Evolutionary conservation across 2,888 invertebrate species (phyloP), one percentile per base, ranked within the genome.

Genomic region (Heliconius cydno): DNA sequence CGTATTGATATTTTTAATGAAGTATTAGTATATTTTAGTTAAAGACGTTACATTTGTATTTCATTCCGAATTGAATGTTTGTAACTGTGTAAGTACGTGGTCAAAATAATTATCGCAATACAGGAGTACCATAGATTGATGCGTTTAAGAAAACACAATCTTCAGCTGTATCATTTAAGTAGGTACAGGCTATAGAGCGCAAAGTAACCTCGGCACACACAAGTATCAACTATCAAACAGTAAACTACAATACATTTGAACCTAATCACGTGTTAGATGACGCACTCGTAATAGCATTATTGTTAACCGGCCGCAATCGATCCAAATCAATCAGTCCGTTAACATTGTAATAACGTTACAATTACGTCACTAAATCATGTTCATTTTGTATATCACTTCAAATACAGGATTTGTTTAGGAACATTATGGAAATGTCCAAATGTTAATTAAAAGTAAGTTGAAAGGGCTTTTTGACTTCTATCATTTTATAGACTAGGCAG

Each of bases 231-330:
- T 41, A 13, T 38, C 1, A 68, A n/a, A 38, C 5, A 22, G 6
- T 72, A n/a, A 34, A 72, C 22, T 3, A 7, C n/a, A 25, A 2
- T 13, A 2, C 15, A n/a, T 60, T 34, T 73, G n/a, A 12, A n/a
- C n/a, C 57, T 60, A 60, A 73, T 60, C n/a, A 34, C 34, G 10
- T 34, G 15, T 73, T 60, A 73, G 57, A 57, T 60, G 30, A n/a
- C 57, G 30, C 28, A 72, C 34, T 34, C 34, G 34, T 72, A 57
- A 72, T n/a, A 57, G 57, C 57, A 60, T 73, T 73, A 73, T 57
- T n/a, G 52, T 34, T 73, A 73, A 73, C 60, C 57, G 38, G 60
- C 73, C 73, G 9, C 73, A 73, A 73, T 60, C 57, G 57, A 12
- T 57, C 30, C 34, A 60, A 73, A 73, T 34, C 72, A 34, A 73